phyloP scores from a whole-genome alignment of 2,797 vertebrate genomes.

The Remorina albescens region DNA sequence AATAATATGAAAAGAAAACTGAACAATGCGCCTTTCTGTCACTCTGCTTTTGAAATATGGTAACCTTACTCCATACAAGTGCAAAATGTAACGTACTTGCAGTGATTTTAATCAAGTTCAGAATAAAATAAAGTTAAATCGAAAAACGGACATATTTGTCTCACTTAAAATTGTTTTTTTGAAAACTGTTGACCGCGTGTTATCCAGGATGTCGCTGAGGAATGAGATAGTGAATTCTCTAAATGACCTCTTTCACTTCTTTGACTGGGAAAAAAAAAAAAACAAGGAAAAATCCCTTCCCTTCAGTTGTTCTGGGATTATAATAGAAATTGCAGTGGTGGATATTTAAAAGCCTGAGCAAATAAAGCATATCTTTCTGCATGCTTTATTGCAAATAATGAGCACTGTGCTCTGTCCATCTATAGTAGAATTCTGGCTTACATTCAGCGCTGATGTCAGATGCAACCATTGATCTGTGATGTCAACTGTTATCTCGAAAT shows the following conservation, averaged over 20 bases:
- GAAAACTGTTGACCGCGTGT: neutral
- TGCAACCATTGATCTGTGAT: constrained; percentile 12
- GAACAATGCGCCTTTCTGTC: neutral
- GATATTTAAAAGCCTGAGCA: neutral
- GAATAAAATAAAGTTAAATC: neutral
- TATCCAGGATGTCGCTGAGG: neutral
- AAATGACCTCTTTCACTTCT: neutral
- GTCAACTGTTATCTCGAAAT: constrained; percentile 7
- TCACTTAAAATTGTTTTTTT: neutral
- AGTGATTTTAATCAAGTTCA: too few relatives aligned
- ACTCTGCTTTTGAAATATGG: neutral
- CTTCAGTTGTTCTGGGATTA: neutral
- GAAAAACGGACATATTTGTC: neutral
- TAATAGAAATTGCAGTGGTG: neutral
- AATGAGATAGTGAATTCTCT: neutral
- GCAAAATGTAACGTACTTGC: too few relatives aligned
- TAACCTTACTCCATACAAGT: too few relatives aligned
- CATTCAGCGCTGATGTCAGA: neutral
- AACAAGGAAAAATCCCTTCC: neutral
- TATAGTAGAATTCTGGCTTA: neutral
- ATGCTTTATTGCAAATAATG: too few relatives aligned
- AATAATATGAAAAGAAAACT: neutral
- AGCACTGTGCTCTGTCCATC: neutral
- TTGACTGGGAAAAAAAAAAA: neutral
- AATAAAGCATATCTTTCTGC: constrained; percentile 1